Percentiles rank a stretch among this genome's conserved stretches.
These are phyloP conservation scores for Chelmon rostratus DNA, from an alignment of 2,797 vertebrate genomes.

Conservation along the genomic window DNA sequence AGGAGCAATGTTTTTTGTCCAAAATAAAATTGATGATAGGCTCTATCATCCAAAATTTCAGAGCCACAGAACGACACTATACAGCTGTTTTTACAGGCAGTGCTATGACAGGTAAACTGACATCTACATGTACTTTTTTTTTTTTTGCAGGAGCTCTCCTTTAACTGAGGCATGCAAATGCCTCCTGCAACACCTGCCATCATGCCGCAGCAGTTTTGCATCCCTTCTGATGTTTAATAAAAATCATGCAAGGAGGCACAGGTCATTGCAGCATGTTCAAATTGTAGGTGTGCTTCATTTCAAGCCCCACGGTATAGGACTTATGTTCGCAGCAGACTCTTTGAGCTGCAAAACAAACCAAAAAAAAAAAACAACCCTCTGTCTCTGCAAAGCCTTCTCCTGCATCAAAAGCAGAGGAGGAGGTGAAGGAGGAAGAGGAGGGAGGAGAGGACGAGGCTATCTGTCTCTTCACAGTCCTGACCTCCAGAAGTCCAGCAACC, in stretches of 20 bases:
- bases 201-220: neutral
- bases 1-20: no score
- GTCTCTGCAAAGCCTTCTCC: conserved; percentile 13
- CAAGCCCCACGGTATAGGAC: neutral
- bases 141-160: no score
- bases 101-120: no score
- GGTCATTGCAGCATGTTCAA: neutral
- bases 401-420: conserved; percentile 38
- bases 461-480: conserved; percentile 74
- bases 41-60: no score
- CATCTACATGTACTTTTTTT: no score
- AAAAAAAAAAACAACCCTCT: conserved; percentile 13
- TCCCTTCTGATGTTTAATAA: neutral
- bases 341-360: conserved; percentile 5
- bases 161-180: no score
- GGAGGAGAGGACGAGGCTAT: conserved; percentile 39
- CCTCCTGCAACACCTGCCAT: neutral
- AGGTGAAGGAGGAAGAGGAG: conserved; percentile 13
- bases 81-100: no score
- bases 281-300: conserved; percentile 18
- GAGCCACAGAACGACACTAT: no score
- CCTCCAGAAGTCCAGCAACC: conserved; percentile 85
- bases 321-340: conserved; percentile 15
- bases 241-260: neutral
- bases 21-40: no score